Evolutionary conservation across 2,113 vertebrate species (phyloP).

Genomic region (Crotalus viridis): DNA sequence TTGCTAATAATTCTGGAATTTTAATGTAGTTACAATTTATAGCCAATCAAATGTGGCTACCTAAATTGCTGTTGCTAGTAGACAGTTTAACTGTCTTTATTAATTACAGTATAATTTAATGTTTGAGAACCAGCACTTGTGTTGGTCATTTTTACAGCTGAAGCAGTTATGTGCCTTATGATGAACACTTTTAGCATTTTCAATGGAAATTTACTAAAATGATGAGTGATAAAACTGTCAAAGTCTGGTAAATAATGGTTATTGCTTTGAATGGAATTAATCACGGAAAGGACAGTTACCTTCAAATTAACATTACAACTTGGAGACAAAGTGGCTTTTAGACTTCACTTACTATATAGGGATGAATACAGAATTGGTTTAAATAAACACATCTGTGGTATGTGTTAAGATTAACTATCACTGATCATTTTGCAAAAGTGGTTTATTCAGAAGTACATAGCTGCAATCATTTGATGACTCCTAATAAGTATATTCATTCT

Average conservation of each 20-base stretch:
- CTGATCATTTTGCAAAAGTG: not conserved
- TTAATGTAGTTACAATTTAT: slow-evolving; percentile 98
- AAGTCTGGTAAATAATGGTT: slow-evolving; percentile 79
- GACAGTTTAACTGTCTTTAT: slow-evolving; percentile 99
- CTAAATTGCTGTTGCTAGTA: slow-evolving; percentile 98
- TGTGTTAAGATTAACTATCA: not conserved
- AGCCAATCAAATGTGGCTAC: slow-evolving; percentile 97
- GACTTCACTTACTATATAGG: slow-evolving; percentile 54
- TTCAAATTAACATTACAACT: slow-evolving; percentile 80
- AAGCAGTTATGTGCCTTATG: slow-evolving; percentile 78
- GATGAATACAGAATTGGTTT: slow-evolving; percentile 19
- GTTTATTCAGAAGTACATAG: not conserved
- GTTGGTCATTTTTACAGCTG: slow-evolving; percentile 82
- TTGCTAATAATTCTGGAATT: slow-evolving; percentile 96
- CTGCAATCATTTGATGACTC: not conserved
- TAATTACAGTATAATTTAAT: slow-evolving; percentile 98
- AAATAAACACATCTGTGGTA: slow-evolving; percentile 41
- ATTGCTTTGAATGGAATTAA: slow-evolving; percentile 80
- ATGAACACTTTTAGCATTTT: slow-evolving; percentile 85
- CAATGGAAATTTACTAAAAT: slow-evolving; percentile 80
- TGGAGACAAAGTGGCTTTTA: slow-evolving; percentile 60
- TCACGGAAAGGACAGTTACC: slow-evolving; percentile 79
- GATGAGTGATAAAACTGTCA: slow-evolving; percentile 83
- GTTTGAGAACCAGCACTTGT: slow-evolving; percentile 80
- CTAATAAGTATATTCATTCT: not conserved